Evolutionary conservation across 2,888 invertebrate species (phyloP).

Genomic region (Julus scandinavius): DNA sequence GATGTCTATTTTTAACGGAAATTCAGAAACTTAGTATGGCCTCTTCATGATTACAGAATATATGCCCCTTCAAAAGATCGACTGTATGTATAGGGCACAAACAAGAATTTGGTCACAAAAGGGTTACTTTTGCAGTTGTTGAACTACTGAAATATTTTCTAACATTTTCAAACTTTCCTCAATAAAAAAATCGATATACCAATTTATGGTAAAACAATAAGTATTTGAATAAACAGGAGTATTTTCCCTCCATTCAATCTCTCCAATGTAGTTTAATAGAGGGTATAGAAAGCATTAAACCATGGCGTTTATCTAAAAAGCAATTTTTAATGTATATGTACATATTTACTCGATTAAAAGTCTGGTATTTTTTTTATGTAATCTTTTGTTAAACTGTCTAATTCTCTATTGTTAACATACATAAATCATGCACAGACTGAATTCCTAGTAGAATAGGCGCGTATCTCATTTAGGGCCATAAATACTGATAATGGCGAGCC

Average conservation of each 20-base stretch:
- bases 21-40: too few relatives aligned
- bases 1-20: too few relatives aligned
- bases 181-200: not conserved
- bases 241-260: not conserved
- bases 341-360: not conserved
- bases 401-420: not conserved
- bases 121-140: too few relatives aligned
- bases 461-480: not conserved
- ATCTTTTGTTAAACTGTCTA: not conserved
- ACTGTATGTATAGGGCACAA: too few relatives aligned
- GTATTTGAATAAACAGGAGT: not conserved
- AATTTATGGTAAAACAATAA: not conserved
- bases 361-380: not conserved
- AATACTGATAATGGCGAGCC: not conserved
- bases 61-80: too few relatives aligned
- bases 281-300: not conserved
- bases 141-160: too few relatives aligned
- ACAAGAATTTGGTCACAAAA: too few relatives aligned
- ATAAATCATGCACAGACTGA: not conserved
- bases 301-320: not conserved
- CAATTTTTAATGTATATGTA: not conserved
- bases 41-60: too few relatives aligned
- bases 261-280: not conserved
- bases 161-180: not conserved
- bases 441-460: not conserved